Evolutionary conservation across 2,113 vertebrate species (phyloP).

Genomic region (Odocoileus hemionus): DNA sequence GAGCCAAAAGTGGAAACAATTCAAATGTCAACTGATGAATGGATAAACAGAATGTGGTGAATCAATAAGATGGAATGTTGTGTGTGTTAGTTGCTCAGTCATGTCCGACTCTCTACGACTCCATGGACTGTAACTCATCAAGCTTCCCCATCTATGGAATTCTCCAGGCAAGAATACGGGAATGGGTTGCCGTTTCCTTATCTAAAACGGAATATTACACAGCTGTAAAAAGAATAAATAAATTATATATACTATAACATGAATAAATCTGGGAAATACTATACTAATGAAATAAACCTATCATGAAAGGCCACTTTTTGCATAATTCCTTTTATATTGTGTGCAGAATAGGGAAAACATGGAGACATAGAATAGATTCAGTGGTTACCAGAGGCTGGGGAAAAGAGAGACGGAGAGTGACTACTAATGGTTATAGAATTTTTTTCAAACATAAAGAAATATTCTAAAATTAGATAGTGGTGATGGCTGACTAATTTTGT

Average conservation of each 20-base stretch:
- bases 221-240: neutral
- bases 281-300: neutral
- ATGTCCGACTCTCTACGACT: neutral
- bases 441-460: neutral
- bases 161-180: neutral
- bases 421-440: neutral
- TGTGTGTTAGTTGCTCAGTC: neutral
- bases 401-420: neutral
- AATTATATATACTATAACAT: neutral
- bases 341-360: neutral
- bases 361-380: neutral
- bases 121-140: neutral
- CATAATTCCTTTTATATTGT: neutral
- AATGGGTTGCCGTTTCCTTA: neutral
- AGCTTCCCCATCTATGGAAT: neutral
- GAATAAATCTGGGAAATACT: neutral
- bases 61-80: neutral
- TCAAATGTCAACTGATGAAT: neutral
- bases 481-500: neutral
- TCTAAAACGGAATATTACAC: neutral
- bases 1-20: neutral
- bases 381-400: neutral
- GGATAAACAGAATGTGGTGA: neutral
- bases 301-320: neutral
- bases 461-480: neutral